These are phyloP conservation scores for Himalopsyche tibetana DNA, from an alignment of 2,888 invertebrate genomes.

Conservation along the genomic window DNA sequence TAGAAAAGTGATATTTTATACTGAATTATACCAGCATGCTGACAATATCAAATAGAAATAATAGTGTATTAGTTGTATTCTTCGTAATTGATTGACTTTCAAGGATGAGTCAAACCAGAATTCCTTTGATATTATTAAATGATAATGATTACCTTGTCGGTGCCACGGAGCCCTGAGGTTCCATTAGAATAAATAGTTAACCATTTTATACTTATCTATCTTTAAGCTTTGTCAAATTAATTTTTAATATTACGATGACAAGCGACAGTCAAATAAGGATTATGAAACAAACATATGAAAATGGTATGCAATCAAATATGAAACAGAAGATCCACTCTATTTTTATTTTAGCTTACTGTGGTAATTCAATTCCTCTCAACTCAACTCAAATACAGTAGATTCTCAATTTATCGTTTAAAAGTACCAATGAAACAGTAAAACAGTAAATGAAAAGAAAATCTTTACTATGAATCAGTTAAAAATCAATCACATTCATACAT, in stretches of 20 bases:
- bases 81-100: constrained; percentile 9
- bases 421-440: too few relatives aligned
- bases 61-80: background rate
- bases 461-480: too few relatives aligned
- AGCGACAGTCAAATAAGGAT: background rate
- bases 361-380: too few relatives aligned
- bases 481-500: too few relatives aligned
- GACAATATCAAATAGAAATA: constrained; percentile 18
- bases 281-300: background rate
- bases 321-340: too few relatives aligned
- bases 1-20: constrained; percentile 46
- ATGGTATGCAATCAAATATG: too few relatives aligned
- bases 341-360: too few relatives aligned
- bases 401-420: too few relatives aligned
- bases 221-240: background rate
- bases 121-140: constrained; percentile 57
- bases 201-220: constrained; percentile 6
- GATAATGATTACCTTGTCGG: constrained; percentile 59
- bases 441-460: too few relatives aligned
- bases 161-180: constrained; percentile 55
- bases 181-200: constrained; percentile 48
- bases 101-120: constrained; percentile 57
- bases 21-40: constrained; percentile 32
- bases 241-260: background rate
- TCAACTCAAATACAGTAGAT: too few relatives aligned